Base-by-base conservation (phyloP, 2,888 invertebrate species). In the Caradrina clavipalpis region DNA sequence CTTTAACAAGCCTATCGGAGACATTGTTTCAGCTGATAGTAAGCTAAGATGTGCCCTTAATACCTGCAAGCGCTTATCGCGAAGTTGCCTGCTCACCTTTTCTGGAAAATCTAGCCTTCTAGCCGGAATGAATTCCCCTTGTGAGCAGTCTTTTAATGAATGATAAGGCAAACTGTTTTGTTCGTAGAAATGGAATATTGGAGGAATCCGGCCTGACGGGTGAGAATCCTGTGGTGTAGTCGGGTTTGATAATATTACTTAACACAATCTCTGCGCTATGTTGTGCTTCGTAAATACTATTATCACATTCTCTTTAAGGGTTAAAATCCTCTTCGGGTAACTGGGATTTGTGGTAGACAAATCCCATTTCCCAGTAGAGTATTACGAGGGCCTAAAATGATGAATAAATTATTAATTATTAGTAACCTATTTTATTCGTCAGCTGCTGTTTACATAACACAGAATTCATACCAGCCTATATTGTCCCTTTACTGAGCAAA, bases 81-180 rank as follows among this genome's bases (percentile, higher is more conserved):
- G 69, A 69, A 74, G 45, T 64, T 63, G 39, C 49, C 53, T 42
- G 39, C 63, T 68, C 75, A 68, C 50, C 49, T 72, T 73, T 42
- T 51, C 62, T 53, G 73, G 58, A 68, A 76, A 73, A 61, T 57
- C 31, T 68, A 79, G 50, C 39, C 2, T 63, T 53, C 72, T 54
- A 53, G 56, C 26, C 35, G 31, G 62, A 51, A 56, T 35, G 15
- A 60, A 63, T 74, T 68, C 75, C 56, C 51, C 56, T 50, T 53
- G 66, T 53, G 79, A 68, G 54, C 45, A 57, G 45, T 64, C 15
- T 11, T 64, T 39, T 50, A 76, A 63, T 76, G 50, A 76, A 76
- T 79, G 69, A 74, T 75, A 74, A 74, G 63, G 53, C 75, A 61
- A 74, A 69, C 19, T 57, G 56, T 60, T 57, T 73, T 74, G 56